Conservation (phyloP, 1,140 invertebrate species). For the Leptinotarsa undecemlineata region DNA sequence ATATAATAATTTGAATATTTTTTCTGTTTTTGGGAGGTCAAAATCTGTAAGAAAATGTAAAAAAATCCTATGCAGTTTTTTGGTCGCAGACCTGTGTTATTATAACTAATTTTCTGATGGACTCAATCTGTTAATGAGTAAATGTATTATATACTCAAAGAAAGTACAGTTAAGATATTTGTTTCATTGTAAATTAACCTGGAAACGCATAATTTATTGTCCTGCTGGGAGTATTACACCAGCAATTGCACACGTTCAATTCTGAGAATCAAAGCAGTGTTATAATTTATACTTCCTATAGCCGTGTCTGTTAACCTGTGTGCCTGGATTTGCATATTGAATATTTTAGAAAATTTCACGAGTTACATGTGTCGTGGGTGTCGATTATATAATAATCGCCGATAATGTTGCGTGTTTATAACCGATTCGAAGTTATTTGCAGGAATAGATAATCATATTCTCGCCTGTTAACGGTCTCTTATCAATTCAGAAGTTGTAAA, state of each 20-base stretch:
- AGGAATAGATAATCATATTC: not conserved
- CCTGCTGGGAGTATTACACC: not conserved
- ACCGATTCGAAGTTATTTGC: not conserved
- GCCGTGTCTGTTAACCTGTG: conserved; percentile 9
- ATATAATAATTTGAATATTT: no score
- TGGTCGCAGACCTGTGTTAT: no score
- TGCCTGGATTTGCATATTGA: conserved; percentile 20
- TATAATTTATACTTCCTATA: conserved; percentile 27
- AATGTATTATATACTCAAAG: no score
- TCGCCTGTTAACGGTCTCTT: not conserved
- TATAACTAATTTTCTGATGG: no score
- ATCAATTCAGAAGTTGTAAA: not conserved
- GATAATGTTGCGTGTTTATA: conserved; percentile 11
- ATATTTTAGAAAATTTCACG: conserved; percentile 21
- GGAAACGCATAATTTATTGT: not conserved
- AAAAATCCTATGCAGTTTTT: no score
- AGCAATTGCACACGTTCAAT: not conserved
- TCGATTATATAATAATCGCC: conserved; percentile 20
- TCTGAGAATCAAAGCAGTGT: conserved; percentile 14
- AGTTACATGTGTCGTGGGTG: conserved; percentile 16
- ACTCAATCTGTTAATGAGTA: no score
- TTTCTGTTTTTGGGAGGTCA: no score
- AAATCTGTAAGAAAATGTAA: no score
- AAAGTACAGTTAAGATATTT: not conserved
- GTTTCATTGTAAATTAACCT: not conserved